Evolutionary conservation across 1,140 invertebrate species (phyloP), one percentile per base, ranked within the genome.

Genomic region (Charaxes varanes): DNA sequence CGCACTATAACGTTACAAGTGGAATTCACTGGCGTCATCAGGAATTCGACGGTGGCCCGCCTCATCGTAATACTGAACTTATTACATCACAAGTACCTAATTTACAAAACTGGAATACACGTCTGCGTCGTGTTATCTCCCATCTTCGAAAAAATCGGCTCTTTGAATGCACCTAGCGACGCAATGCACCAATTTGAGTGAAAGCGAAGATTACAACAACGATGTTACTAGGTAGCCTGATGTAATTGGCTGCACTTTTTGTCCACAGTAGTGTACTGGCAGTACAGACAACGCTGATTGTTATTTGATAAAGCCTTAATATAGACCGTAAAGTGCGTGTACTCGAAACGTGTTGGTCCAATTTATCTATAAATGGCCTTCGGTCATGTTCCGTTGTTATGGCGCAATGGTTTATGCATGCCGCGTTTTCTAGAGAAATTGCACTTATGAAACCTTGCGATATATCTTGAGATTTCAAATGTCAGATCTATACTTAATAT

Each of bases 181-280:
- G 44, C 40, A 45, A 58, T 61, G 61, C 53, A 69, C 34, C 51
- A 53, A 56, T 57, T 24, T 23, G 34, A 62, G 70, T 66, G 73
- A 78, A 78, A 74, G 73, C 70, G 43, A 41, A 48, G 53, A 69
- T 68, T 71, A 65, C 62, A 53, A 63, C 59, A 52, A 72, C 55
- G 40, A 41, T 56, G 51, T 61, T 69, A 61, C 59, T 65, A 62
- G 57, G 58, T 67, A 56, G 44, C 28, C 53, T 59, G 65, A 64
- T 61, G 68, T 72, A 78, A 77, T 47, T 68, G 43, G 42, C 52
- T 69, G 55, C 46, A 52, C 51, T 73, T 68, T 72, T 70, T 77
- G 46, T 71, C 30, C 44, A 49, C 48, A 22, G 26, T n/a, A n/a
- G n/a, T n/a, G n/a, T n/a, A n/a, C n/a, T n/a, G n/a, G n/a, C n/a